Evolutionary conservation across 2,797 vertebrate species (phyloP).

Genomic region (Hapalemur alaotrensis): DNA sequence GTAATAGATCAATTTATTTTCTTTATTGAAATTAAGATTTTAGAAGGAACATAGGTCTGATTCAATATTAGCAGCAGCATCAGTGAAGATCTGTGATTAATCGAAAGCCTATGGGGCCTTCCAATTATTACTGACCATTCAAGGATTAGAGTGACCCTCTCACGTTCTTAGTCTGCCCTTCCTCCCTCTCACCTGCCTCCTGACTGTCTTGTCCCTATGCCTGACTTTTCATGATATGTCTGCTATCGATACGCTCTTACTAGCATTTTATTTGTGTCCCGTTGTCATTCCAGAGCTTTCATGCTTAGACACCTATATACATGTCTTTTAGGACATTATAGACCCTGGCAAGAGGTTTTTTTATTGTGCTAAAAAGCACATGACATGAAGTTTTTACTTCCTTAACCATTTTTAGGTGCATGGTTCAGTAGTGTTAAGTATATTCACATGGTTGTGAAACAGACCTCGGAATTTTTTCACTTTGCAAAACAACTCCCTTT

Average conservation of each 20-base stretch:
- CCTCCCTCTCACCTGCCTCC: background rate
- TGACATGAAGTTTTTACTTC: background rate
- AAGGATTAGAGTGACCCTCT: background rate
- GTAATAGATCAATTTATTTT: background rate
- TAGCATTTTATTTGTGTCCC: background rate
- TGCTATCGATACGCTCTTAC: background rate
- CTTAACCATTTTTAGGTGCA: background rate
- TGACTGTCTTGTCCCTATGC: background rate
- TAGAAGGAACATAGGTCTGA: background rate
- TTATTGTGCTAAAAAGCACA: background rate
- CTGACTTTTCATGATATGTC: background rate
- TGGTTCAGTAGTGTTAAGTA: background rate
- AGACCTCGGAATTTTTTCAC: background rate
- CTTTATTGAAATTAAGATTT: background rate
- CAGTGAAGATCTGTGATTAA: background rate
- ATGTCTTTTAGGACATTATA: background rate
- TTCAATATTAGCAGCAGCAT: background rate
- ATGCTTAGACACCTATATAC: background rate
- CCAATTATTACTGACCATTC: background rate
- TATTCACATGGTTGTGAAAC: background rate
- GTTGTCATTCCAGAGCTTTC: background rate
- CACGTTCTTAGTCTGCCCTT: background rate
- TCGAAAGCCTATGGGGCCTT: background rate
- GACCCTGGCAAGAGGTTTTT: background rate
- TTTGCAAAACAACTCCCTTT: background rate